These are phyloP conservation scores for Lepidocyrtinus sp. DNA, from an alignment of 2,888 invertebrate genomes.

Conservation along the genomic window DNA sequence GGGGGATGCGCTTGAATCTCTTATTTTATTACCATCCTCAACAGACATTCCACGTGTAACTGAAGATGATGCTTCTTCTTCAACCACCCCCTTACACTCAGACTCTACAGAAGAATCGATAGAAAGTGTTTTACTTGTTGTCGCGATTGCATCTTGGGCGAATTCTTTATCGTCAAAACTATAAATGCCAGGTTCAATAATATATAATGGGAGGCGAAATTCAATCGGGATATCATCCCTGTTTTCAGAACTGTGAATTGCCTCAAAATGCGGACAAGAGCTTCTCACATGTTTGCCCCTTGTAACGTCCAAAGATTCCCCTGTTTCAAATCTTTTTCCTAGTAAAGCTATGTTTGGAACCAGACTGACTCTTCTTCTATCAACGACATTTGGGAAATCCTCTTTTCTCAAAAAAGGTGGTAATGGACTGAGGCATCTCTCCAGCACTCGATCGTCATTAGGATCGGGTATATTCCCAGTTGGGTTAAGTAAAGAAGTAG, in stretches of 20 bases:
- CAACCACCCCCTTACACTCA: neutral
- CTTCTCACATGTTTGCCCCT: constrained; percentile 1
- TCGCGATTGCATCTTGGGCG: neutral
- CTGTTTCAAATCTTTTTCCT: neutral
- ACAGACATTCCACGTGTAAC: neutral
- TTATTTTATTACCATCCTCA: no score
- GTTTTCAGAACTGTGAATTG: neutral
- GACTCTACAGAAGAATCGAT: neutral
- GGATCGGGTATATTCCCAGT: neutral
- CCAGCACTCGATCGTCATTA: neutral
- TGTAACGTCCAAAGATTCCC: no score
- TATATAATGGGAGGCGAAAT: constrained; percentile 52
- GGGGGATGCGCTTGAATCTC: neutral
- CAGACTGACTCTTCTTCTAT: neutral
- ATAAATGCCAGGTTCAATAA: constrained; percentile 15
- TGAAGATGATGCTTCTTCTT: neutral
- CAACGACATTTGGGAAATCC: neutral
- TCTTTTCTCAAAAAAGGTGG: constrained; percentile 17
- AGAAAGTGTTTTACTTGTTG: neutral
- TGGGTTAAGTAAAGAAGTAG: neutral
- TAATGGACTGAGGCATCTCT: constrained; percentile 24
- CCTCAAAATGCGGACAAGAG: neutral
- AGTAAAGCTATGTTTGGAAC: neutral
- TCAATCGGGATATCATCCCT: constrained; percentile 55
- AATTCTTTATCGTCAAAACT: neutral